Evolutionary conservation across 2,797 vertebrate species (phyloP).

Genomic region (Setipinna tenuifilis): DNA sequence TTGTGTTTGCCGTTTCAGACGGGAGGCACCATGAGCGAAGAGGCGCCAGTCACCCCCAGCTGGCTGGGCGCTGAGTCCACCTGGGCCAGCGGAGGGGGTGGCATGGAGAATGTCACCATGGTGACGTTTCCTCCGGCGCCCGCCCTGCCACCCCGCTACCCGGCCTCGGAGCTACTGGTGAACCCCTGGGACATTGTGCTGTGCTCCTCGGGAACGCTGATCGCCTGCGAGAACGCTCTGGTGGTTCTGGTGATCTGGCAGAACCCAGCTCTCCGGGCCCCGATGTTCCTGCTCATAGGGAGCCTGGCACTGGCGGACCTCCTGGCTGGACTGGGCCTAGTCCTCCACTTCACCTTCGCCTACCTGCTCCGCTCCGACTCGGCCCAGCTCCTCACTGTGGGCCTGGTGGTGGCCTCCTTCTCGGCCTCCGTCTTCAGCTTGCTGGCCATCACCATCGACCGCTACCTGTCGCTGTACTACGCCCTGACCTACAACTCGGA

Average conservation of each 20-base stretch:
- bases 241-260: conserved; percentile 99
- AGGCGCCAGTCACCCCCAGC: conserved; percentile 85
- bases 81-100: conserved; percentile 78
- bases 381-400: conserved; percentile 91
- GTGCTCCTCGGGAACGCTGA: conserved; percentile 94
- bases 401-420: conserved; percentile 96
- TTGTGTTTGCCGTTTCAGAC: conserved; percentile 60
- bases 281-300: conserved; percentile 97
- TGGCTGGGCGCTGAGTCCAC: conserved; percentile 85
- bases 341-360: conserved; percentile 94
- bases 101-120: conserved; percentile 82
- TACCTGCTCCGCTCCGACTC: conserved; percentile 94
- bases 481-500: conserved; percentile 98
- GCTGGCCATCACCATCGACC: conserved; percentile 97
- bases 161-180: conserved; percentile 75
- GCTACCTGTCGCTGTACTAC: conserved; percentile 97
- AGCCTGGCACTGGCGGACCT: conserved; percentile 97
- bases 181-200: conserved; percentile 99
- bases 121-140: conserved; percentile 74
- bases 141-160: conserved; percentile 75
- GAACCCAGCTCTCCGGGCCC: conserved; percentile 91
- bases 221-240: conserved; percentile 95
- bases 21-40: conserved; percentile 93
- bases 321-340: conserved; percentile 92
- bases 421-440: conserved; percentile 97